Percentiles rank a stretch among this genome's conserved stretches.
phyloP scores from a whole-genome alignment of 1,140 invertebrate species.

The Rhopalosiphum padi region DNA sequence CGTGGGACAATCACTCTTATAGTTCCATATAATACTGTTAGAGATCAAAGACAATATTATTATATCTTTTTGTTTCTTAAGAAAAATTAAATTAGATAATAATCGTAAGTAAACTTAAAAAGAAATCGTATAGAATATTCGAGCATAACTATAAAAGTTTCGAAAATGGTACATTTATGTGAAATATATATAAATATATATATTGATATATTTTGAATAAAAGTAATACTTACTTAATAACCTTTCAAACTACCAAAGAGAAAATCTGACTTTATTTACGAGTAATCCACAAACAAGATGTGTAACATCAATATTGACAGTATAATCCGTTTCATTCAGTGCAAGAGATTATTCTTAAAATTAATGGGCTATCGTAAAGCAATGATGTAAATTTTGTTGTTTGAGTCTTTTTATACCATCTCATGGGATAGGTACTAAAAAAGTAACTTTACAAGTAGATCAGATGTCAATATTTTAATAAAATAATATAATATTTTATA shows the following conservation, averaged over 20 bases:
- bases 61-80: neutral
- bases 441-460: neutral
- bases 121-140: neutral
- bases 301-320: neutral
- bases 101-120: neutral
- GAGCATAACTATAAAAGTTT: neutral
- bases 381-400: neutral
- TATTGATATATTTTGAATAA: neutral
- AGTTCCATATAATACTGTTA: neutral
- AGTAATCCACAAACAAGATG: neutral
- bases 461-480: neutral
- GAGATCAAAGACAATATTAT: neutral
- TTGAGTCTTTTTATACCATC: neutral
- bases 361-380: neutral
- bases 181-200: neutral
- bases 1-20: neutral
- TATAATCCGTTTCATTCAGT: neutral
- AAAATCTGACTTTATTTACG: conserved; percentile 1
- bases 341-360: neutral
- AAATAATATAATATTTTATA: no score
- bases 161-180: neutral
- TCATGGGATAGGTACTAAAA: neutral
- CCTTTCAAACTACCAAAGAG: neutral
- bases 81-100: neutral
- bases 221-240: neutral